phyloP scores from a whole-genome alignment of 2,888 invertebrate genomes.

The Zygogramma bicolorata region DNA sequence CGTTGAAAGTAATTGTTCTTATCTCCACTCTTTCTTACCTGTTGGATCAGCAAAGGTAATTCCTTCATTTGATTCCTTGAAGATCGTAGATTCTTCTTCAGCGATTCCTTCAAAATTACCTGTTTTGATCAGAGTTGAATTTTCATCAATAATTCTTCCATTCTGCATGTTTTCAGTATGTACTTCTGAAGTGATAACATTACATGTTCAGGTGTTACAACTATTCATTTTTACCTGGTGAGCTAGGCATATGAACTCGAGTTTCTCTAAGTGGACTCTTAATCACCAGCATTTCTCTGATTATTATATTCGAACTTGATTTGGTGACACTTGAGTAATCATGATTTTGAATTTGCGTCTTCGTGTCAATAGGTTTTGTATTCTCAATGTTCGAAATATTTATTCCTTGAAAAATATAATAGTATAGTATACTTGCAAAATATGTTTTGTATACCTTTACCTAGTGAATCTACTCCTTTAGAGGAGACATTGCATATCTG shows the following conservation, averaged over 20 bases:
- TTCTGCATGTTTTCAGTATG: constrained; percentile 16
- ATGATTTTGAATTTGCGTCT: not conserved
- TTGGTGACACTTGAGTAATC: not conserved
- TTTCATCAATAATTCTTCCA: constrained; percentile 11
- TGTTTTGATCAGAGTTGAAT: not conserved
- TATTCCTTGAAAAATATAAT: not conserved
- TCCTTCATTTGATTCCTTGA: constrained; percentile 11
- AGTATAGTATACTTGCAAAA: no score
- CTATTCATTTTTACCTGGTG: not conserved
- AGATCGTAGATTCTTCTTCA: constrained; percentile 29
- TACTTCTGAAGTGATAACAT: constrained; percentile 13
- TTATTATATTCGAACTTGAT: not conserved
- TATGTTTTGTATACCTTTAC: no score
- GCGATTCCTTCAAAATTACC: constrained; percentile 18
- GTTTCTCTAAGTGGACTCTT: constrained; percentile 1
- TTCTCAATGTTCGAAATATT: no score
- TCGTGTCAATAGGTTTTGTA: not conserved
- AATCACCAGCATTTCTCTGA: not conserved
- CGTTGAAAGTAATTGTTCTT: not conserved
- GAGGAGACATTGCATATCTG: not conserved
- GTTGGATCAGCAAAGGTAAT: not conserved
- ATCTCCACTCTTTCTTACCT: not conserved
- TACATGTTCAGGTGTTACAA: constrained; percentile 13
- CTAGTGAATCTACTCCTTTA: not conserved
- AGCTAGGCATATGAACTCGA: not conserved